Conservation (phyloP, 2,113 vertebrate genomes). For the Shinisaurus crocodilurus region DNA sequence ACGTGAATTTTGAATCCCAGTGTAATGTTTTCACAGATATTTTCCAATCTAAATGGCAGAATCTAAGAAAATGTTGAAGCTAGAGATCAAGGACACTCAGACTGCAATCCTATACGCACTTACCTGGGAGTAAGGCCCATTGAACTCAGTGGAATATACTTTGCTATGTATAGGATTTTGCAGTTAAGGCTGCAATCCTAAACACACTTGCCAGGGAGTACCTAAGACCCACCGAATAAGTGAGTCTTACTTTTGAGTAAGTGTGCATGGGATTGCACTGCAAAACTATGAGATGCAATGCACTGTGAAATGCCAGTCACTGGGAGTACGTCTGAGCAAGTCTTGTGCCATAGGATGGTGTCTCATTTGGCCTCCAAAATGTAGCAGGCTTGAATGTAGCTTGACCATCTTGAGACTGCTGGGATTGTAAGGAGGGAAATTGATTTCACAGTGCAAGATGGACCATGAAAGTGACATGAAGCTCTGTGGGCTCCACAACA, state of each 20-base stretch:
- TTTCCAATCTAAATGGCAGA: not conserved
- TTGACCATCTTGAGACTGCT: not conserved
- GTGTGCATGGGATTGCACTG: not conserved
- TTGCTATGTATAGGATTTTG: not conserved
- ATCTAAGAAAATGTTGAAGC: not conserved
- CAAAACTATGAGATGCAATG: not conserved
- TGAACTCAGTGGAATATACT: not conserved
- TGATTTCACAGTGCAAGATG: constrained; percentile 19
- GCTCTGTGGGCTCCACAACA: constrained; percentile 14
- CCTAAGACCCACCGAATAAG: not conserved
- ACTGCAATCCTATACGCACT: not conserved
- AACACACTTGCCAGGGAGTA: not conserved
- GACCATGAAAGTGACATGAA: constrained; percentile 8
- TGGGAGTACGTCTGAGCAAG: not conserved
- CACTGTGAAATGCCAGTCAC: not conserved
- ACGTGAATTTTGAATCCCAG: not conserved
- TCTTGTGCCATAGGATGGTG: no score
- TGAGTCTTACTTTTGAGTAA: not conserved
- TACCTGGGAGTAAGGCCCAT: not conserved
- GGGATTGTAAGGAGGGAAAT: constrained; percentile 12
- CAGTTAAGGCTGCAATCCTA: not conserved
- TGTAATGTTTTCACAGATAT: not conserved
- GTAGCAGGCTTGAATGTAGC: not conserved
- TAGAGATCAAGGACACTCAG: not conserved
- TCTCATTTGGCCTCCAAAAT: not conserved